phyloP scores from a whole-genome alignment of 2,113 vertebrate species.

The Microcebus jonahi region DNA sequence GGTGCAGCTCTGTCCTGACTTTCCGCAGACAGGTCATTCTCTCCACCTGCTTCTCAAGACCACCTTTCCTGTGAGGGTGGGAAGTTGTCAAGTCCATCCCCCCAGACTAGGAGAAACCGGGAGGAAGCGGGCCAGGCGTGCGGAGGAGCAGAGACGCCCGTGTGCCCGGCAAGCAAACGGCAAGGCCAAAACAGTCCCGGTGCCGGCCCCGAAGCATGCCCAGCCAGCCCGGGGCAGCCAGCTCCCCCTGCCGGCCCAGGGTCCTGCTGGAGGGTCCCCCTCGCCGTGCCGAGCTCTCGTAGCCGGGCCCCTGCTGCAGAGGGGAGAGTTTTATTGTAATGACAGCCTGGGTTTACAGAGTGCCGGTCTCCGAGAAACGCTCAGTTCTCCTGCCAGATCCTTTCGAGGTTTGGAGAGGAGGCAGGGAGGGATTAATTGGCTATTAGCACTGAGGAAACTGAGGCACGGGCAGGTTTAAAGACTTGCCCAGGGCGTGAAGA shows the following conservation, averaged over 20 bases:
- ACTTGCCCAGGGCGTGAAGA: neutral
- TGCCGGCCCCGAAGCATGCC: accelerated
- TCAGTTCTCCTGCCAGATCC: slow-evolving; percentile 48
- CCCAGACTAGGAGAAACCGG: too few relatives aligned
- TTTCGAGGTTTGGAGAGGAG: neutral
- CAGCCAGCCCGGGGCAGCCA: neutral
- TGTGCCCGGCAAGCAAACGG: accelerated
- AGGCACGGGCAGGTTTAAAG: slow-evolving; percentile 7
- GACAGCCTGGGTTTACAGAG: slow-evolving; percentile 18
- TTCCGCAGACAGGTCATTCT: accelerated
- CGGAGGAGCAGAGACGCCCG: accelerated
- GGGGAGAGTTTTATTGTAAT: neutral
- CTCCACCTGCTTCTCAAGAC: neutral
- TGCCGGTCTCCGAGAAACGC: accelerated
- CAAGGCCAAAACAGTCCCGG: too few relatives aligned
- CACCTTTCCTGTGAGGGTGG: neutral
- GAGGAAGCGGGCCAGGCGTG: accelerated
- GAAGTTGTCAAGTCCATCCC: neutral
- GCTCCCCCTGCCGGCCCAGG: accelerated
- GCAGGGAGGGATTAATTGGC: slow-evolving; percentile 1
- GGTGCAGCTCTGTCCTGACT: neutral
- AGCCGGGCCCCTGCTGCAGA: neutral
- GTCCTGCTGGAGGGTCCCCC: neutral
- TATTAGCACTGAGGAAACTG: slow-evolving; percentile 7
- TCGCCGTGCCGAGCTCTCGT: neutral